Evolutionary conservation across 2,797 vertebrate species (phyloP).

Genomic region (Cacajao melanocephalus): DNA sequence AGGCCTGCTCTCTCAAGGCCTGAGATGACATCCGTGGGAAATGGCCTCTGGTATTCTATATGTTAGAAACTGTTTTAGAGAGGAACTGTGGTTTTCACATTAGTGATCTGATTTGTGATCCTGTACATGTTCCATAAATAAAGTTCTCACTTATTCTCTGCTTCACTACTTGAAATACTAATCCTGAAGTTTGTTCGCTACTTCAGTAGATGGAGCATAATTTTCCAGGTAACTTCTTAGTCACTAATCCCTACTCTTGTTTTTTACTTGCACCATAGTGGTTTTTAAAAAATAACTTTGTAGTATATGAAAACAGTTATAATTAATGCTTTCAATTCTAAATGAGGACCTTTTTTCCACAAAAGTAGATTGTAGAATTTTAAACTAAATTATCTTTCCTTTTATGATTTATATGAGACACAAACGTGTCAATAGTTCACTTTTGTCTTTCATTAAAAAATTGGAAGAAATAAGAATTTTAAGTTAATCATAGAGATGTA

Average conservation of each 20-base stretch:
- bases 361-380: background rate
- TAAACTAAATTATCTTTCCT: background rate
- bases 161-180: background rate
- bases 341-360: background rate
- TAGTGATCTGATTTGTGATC: background rate
- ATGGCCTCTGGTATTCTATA: background rate
- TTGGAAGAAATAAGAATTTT: background rate
- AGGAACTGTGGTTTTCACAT: background rate
- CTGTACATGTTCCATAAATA: background rate
- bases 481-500: background rate
- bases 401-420: background rate
- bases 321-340: background rate
- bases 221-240: background rate
- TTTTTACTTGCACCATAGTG: background rate
- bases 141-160: background rate
- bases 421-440: background rate
- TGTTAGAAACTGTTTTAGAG: background rate
- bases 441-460: background rate
- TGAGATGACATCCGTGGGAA: background rate
- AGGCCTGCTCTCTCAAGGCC: background rate
- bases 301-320: background rate
- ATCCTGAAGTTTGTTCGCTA: background rate
- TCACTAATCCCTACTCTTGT: background rate
- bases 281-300: background rate
- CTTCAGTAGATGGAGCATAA: background rate